Conservation (phyloP, 1,140 invertebrate species). For the Anadara kagoshimensis region DNA sequence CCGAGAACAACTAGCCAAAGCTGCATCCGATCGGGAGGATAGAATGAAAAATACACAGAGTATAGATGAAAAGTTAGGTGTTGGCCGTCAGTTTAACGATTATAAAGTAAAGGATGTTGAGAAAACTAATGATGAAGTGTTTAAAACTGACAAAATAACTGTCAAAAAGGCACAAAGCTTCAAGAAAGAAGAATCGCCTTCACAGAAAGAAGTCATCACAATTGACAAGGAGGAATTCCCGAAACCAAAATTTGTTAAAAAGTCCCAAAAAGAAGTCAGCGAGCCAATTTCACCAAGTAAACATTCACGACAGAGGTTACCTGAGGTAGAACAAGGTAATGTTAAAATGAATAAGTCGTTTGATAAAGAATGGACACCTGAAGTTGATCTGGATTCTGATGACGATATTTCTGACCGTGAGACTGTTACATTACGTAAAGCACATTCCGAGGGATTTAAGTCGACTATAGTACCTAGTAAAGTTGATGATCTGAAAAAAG, state of each 20-base stretch:
- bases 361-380: constrained; percentile 60
- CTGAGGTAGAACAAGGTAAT: constrained; percentile 5
- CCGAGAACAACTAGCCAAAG: constrained; percentile 58
- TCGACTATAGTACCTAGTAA: constrained; percentile 58
- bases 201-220: constrained; percentile 5
- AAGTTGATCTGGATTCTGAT: constrained; percentile 63
- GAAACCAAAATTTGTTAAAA: constrained; percentile 24
- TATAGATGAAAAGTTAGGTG: constrained; percentile 46
- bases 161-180: constrained; percentile 3
- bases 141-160: constrained; percentile 20
- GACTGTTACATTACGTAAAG: constrained; percentile 27
- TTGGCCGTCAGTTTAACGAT: not conserved
- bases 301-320: constrained; percentile 17
- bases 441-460: constrained; percentile 59
- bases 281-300: constrained; percentile 1
- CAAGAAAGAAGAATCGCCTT: not conserved
- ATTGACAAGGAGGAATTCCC: constrained; percentile 7
- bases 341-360: constrained; percentile 30
- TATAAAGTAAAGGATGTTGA: constrained; percentile 7
- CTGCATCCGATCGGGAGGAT: constrained; percentile 51
- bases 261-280: not conserved
- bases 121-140: constrained; percentile 24
- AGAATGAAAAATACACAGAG: constrained; percentile 41
- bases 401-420: constrained; percentile 60
- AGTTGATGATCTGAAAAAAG: constrained; percentile 53